Evolutionary conservation across 2,888 invertebrate species (phyloP).

Genomic region (Oligia fasciuncula): DNA sequence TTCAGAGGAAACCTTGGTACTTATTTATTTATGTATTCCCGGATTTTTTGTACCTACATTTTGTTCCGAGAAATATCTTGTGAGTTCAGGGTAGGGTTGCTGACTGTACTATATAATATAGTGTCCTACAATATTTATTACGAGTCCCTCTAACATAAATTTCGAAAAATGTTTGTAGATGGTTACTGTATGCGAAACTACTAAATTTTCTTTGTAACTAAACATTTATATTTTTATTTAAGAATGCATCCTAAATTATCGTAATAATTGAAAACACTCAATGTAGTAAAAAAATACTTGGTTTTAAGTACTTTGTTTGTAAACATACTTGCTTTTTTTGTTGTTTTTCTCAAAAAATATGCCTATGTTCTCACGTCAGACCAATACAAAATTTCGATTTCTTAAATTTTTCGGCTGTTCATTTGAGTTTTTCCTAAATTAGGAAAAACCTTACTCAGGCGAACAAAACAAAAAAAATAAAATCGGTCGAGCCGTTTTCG

Average conservation of each 20-base stretch:
- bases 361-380: too few species aligned
- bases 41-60: slow-evolving; percentile 1
- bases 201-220: neutral
- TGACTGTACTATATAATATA: neutral
- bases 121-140: neutral
- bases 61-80: slow-evolving; percentile 11
- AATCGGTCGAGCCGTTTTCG: neutral
- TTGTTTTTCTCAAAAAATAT: too few species aligned
- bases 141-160: neutral
- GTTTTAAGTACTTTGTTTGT: too few species aligned
- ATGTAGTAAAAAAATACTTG: too few species aligned
- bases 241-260: neutral
- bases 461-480: neutral
- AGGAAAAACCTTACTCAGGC: neutral
- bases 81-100: slow-evolving; percentile 2
- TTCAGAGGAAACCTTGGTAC: slow-evolving; percentile 9
- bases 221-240: neutral
- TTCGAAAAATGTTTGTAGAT: neutral
- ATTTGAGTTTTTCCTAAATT: neutral
- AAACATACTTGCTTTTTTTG: too few species aligned
- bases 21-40: slow-evolving; percentile 22
- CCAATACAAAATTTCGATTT: too few species aligned
- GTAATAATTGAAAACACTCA: too few species aligned
- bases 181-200: neutral
- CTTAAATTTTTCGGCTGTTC: neutral